Evolutionary conservation across 37 sponge, comb jelly and placozoan species (phyloP), one percentile per base, ranked within the genome.

Genomic region (Cladorhizidae sp.): DNA sequence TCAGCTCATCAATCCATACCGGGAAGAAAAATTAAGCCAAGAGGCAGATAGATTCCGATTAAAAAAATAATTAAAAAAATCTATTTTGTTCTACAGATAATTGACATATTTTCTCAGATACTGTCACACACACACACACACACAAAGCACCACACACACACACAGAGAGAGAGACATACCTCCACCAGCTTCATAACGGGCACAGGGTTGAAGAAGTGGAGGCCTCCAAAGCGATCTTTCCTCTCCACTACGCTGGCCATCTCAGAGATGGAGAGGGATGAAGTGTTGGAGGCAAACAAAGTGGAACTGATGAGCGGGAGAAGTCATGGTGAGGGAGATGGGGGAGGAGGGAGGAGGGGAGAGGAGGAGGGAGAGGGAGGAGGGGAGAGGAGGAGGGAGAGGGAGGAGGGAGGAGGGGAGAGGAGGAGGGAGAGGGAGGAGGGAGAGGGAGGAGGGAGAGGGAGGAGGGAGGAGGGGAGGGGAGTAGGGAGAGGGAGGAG

Each of bases 171-270:
- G n/a, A n/a, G 12, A 29, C 73, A 14, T 59, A 89, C 93, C 90
- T 98, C 98, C 38, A 98, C 92, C 26, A 98, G 86, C 70, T 98
- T 92, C 98, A 98, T 98, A 52, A 98, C 93, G 51, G 98, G 95
- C 2, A 98, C 98, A 68, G 98, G 98, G 61, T 98, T 98, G 86
- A 98, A 98, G 90, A 98, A 98, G 67, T 98, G 98, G 41, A 98
- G 88, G 18, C 98, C 98, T 67, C 98, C 98, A 85, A 98, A 94
- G 62, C 86, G 82, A 73, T 98, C 98, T 49, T 77, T 82, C 43
- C 98, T 61, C 12, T 82, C 21, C 3, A 91, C 90, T 17, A 78
- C 81, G 36, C 79, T 85, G 38, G 95, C 95, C 35, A 98, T 98
- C 72, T 94, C 93, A 58, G 93, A 80, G 41, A 98, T 88, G 58